Evolutionary conservation across 2,888 invertebrate species (phyloP), one percentile per base, ranked within the genome.

Genomic region (Meganola albula): DNA sequence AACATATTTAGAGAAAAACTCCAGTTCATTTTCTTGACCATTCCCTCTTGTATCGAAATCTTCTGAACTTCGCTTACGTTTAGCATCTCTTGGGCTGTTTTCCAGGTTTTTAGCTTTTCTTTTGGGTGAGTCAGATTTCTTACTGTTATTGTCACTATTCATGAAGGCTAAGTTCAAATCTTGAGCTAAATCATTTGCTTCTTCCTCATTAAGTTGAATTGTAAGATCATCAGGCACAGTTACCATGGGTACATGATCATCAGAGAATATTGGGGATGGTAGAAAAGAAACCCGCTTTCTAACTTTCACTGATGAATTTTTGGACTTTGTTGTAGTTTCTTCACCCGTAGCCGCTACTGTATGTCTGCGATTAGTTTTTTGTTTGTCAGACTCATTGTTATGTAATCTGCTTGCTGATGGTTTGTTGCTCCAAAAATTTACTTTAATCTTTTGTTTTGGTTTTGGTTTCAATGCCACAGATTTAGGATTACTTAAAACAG

Each of bases 221-320:
- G 85, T 82, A 29, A 85, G 67, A 51, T 85, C 85, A 68, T 85
- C 85, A 1, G 85, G 85, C 2, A 85, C 85, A 0, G 85, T 80
- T 0, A 85, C 80, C 85, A 85, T 85, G 1, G 85, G 85, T 21
- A 78, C 65, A 64, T 84, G 82, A 34, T 83, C 77, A 3, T 84
- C 85, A 16, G 72, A 73, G 48, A 84, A 83, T 10, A 80, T 43
- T 3, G 85, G 84, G 3, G 83, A 74, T 0, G 84, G 85, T 4
- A 85, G 59, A 43, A 84, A 83, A 29, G 84, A 84, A 8, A 85
- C 84, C 27, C 65, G 70, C 53, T 85, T 85, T 3, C 74, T 62
- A 0, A 84, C 77, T 55, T 79, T 85, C 0, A 80, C 73, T 9
- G 43, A 32, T 2, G 68, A 50, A 9, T 40, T 46, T 54, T 77